Percentiles rank a stretch among this genome's conserved stretches.
phyloP scores from a whole-genome alignment of 2,888 invertebrate species.

The Ichneumoninae sp. region DNA sequence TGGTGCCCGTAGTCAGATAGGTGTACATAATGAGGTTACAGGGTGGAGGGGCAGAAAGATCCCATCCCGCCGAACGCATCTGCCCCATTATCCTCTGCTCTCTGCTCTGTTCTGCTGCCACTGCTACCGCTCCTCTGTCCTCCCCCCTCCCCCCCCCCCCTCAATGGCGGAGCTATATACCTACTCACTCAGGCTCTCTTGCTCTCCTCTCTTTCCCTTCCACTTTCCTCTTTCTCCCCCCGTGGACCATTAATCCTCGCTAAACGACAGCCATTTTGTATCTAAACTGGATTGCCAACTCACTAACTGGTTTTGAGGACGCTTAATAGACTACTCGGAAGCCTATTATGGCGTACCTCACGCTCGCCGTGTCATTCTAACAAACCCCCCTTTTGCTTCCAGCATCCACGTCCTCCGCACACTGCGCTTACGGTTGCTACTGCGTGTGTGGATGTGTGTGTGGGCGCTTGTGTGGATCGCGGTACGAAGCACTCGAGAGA shows the following conservation, averaged over 20 bases:
- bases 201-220: conserved; percentile 24
- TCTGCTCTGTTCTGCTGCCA: conserved; percentile 70
- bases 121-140: conserved; percentile 50
- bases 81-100: conserved; percentile 81
- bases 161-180: conserved; percentile 19
- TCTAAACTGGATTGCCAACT: conserved; percentile 85
- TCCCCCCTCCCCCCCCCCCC: conserved; percentile 22
- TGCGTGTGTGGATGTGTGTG: background rate
- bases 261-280: conserved; percentile 85
- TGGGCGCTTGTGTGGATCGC: background rate
- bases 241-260: conserved; percentile 84
- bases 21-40: conserved; percentile 81
- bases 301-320: conserved; percentile 84
- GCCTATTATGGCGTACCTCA: conserved; percentile 80
- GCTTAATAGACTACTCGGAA: conserved; percentile 83
- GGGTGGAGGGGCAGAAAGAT: conserved; percentile 68
- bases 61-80: conserved; percentile 79
- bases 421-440: conserved; percentile 11
- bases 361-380: conserved; percentile 80
- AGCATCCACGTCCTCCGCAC: conserved; percentile 26
- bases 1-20: conserved; percentile 81
- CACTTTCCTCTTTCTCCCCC: conserved; percentile 75
- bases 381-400: conserved; percentile 51
- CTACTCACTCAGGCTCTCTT: conserved; percentile 25
- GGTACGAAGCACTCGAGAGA: conserved; percentile 46